phyloP scores from a whole-genome alignment of 2,888 invertebrate species.

The Caenorhabditis japonica region DNA sequence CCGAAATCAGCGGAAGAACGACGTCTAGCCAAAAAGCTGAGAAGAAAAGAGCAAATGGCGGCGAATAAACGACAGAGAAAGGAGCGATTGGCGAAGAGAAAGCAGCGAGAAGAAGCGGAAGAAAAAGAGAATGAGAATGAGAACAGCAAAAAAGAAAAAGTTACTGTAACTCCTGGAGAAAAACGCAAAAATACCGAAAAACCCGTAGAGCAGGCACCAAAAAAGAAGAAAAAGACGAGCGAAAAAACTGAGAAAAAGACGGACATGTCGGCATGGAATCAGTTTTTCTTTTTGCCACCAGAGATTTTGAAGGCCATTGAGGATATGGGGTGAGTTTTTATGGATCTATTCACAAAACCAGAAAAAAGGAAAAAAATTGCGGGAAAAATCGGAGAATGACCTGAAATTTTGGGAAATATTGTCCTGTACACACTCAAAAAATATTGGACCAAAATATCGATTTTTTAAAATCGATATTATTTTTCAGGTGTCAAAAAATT shows the following conservation, averaged over 20 bases:
- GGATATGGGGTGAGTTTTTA: constrained; percentile 60
- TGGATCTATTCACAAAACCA: no score
- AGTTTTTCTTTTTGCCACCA: constrained; percentile 56
- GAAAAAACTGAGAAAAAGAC: constrained; percentile 11
- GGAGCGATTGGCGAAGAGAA: constrained; percentile 28
- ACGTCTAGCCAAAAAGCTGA: constrained; percentile 23
- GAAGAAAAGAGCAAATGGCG: constrained; percentile 39
- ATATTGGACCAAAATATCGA: no score
- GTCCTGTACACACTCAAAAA: no score
- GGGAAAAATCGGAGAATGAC: no score
- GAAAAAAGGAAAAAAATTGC: no score
- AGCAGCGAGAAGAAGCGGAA: constrained; percentile 13
- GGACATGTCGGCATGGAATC: constrained; percentile 52
- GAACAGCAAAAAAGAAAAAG: constrained; percentile 1
- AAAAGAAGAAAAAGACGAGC: constrained; percentile 4
- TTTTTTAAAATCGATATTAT: no score
- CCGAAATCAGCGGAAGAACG: constrained; percentile 24
- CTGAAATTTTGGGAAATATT: no score
- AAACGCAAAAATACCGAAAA: constrained; percentile 10
- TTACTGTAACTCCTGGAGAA: no score
- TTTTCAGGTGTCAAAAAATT: no score
- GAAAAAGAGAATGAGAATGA: constrained; percentile 13
- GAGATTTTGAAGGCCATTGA: constrained; percentile 55
- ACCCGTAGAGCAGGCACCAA: not conserved
- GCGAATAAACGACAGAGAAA: constrained; percentile 35